A percentile compares a stretch with the other conserved stretches of the same genome.
Evolutionary conservation across 2,113 vertebrate genomes (phyloP).

Genomic region (Coturnix japonica): DNA sequence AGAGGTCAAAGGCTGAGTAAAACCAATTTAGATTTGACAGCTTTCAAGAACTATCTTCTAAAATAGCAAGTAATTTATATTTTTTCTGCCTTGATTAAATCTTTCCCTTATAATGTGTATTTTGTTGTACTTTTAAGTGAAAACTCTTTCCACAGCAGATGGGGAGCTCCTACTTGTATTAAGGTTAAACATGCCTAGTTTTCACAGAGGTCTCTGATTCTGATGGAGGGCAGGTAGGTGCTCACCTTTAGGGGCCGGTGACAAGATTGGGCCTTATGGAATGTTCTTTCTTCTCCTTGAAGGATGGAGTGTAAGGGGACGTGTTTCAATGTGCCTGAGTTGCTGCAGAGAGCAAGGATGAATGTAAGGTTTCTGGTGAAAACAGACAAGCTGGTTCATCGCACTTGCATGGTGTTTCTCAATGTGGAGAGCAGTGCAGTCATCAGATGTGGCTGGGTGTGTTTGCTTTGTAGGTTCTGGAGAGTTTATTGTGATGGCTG

Average conservation of each 20-base stretch:
- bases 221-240: background rate
- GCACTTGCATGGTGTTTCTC: background rate
- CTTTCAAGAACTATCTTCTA: background rate
- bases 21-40: constrained; percentile 52
- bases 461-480: background rate
- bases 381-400: background rate
- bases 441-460: fast-evolving
- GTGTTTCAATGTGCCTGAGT: background rate
- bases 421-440: background rate
- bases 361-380: background rate
- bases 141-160: constrained; percentile 4
- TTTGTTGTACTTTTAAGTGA: constrained; percentile 20
- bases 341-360: background rate
- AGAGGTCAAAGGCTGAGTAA: constrained; percentile 48
- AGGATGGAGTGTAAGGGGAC: background rate
- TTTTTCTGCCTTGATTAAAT: constrained; percentile 47
- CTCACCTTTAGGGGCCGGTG: background rate
- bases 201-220: background rate
- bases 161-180: constrained; percentile 10
- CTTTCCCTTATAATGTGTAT: background rate
- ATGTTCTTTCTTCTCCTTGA: background rate
- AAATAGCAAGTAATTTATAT: constrained; percentile 51
- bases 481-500: background rate
- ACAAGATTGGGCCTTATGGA: background rate
- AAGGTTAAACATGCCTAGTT: background rate